phyloP scores from a whole-genome alignment of 35 echinoderm and acorn worm genomes.

The Chiridota heheva region DNA sequence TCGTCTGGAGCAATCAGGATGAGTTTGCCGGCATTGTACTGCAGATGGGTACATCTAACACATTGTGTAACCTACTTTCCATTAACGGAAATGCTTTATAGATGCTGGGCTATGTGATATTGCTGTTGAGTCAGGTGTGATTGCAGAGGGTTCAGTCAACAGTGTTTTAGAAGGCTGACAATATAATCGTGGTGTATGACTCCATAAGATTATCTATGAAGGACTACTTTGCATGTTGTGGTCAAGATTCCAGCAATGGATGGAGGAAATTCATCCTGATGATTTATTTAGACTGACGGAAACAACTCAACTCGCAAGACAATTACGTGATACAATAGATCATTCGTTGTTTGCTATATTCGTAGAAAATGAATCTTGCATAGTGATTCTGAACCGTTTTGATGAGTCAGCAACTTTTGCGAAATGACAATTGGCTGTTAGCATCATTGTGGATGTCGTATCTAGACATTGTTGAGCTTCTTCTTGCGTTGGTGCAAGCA shows the following conservation, averaged over 20 bases:
- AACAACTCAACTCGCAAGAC: too few species aligned
- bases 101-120: constrained; percentile 38
- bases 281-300: not conserved
- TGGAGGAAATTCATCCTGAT: not conserved
- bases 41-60: constrained; percentile 41
- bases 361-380: not conserved
- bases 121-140: constrained; percentile 33
- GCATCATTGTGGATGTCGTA: constrained; percentile 33
- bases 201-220: constrained; percentile 61
- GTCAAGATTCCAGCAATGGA: constrained; percentile 21
- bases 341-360: not conserved
- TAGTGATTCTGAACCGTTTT: not conserved
- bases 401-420: not conserved
- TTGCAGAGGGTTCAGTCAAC: constrained; percentile 46
- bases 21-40: too few species aligned
- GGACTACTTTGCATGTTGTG: constrained; percentile 24
- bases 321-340: too few species aligned
- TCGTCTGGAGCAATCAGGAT: constrained; percentile 11
- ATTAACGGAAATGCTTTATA: constrained; percentile 34
- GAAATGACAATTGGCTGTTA: not conserved
- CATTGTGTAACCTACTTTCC: constrained; percentile 31
- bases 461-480: constrained; percentile 49
- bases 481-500: constrained; percentile 18
- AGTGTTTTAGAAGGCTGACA: constrained; percentile 16
- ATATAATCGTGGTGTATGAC: constrained; percentile 47